A percentile compares a stretch with the other conserved stretches of the same genome.
Conservation (phyloP, 30 jellyfish, hydroid and myxozoan species). For the Pseudorhiza aurosa region DNA sequence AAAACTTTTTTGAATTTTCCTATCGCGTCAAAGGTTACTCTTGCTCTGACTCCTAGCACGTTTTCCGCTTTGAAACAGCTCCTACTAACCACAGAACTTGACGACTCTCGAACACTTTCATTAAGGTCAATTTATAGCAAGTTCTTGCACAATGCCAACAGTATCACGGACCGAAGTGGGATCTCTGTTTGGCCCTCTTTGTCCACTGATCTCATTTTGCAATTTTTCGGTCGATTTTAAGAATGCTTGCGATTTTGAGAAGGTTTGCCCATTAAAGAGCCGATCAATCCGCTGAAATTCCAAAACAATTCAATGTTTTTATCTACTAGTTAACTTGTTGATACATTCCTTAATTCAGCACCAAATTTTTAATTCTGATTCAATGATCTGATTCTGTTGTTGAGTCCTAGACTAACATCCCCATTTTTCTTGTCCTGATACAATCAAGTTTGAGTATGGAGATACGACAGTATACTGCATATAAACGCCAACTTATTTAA, state of each 20-base stretch:
- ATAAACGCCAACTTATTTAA: too few relatives aligned
- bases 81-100: too few relatives aligned
- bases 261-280: conserved; percentile 9
- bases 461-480: too few relatives aligned
- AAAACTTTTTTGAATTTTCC: too few relatives aligned
- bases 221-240: not conserved
- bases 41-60: too few relatives aligned
- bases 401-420: not conserved
- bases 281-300: conserved; percentile 28
- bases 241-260: not conserved
- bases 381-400: not conserved
- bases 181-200: not conserved
- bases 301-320: conserved; percentile 12
- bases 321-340: conserved; percentile 11
- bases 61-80: too few relatives aligned
- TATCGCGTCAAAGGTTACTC: too few relatives aligned
- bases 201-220: not conserved
- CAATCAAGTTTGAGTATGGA: too few relatives aligned
- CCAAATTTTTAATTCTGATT: not conserved
- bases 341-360: not conserved
- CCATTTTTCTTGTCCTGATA: not conserved
- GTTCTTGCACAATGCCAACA: not conserved
- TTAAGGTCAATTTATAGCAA: not conserved
- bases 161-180: not conserved
- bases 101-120: too few relatives aligned